Base-by-base conservation (phyloP, 2,113 vertebrate species). In the Mohoua ochrocephala region DNA sequence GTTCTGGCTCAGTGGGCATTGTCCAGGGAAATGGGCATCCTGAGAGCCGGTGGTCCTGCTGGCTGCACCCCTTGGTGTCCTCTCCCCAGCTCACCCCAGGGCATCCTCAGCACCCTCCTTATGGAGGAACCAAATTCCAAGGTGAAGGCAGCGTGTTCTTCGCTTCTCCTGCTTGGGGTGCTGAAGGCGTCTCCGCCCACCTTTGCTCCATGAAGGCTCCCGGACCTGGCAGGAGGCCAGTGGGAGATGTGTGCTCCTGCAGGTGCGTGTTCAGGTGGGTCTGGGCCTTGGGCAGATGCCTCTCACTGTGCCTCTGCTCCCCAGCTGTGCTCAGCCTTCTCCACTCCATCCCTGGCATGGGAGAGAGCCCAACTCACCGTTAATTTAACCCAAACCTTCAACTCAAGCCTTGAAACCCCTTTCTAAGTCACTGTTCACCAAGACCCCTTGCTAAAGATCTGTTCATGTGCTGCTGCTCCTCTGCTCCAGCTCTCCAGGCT, bases 331-430 rank as follows among this genome's bases (percentile, higher is more conserved):
- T 57, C n/a, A 70, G 56, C 59, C 42, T 78, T 41, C 35, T 69
- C 49, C 47, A 39, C 20, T 21, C 54, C n/a, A 35, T 61, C 13
- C 50, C 39, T 70, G 39, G 42, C 11, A 33, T 15, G 33, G 42
- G 23, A 91, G 9, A 64, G 26, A 71, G 33, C 42, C 76, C 41
- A 69, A 2, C 22, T 44, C 12, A 0, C 20, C 0, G 0, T 52
- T 70, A 42, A 21, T 69, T 74, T 35, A 74, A 75, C 8, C 30
- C 47, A 59, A 63, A 31, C 3, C 16, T 77, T 75, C 84, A 68
- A 17, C 76, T 75, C 52, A 54, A 78, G 19, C 47, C 47, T 71
- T 64, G 75, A 79, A 87, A n/a, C n/a, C 20, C 31, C 37, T 91
- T 78, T 20, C 5, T 1, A 20, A 63, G 53, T 47, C 49, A 26